Evolutionary conservation across 2,797 vertebrate species (phyloP).

Genomic region (Chelon auratus): DNA sequence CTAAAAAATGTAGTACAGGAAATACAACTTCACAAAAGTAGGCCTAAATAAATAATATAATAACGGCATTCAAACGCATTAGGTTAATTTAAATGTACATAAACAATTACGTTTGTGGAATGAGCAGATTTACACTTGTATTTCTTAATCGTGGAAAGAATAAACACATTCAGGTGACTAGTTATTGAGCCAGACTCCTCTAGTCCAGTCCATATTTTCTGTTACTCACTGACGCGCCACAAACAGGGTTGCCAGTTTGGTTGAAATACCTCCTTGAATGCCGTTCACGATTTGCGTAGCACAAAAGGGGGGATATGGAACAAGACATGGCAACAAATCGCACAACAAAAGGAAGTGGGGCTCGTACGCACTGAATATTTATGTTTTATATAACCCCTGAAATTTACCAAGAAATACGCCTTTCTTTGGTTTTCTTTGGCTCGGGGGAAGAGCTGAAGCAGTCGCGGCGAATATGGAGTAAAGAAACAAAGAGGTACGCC

Average conservation of each 20-base stretch:
- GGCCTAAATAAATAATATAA: too few species aligned
- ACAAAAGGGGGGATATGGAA: not conserved
- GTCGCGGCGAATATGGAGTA: slow-evolving; percentile 35
- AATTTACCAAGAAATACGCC: not conserved
- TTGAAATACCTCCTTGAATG: not conserved
- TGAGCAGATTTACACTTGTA: too few species aligned
- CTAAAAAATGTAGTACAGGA: too few species aligned
- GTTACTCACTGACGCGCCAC: slow-evolving; percentile 52
- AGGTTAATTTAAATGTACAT: too few species aligned
- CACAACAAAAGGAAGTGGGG: slow-evolving; percentile 69
- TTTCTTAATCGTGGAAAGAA: too few species aligned
- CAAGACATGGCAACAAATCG: slow-evolving; percentile 56
- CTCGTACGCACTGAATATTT: slow-evolving; percentile 16
- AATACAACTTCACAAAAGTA: too few species aligned
- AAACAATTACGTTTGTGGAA: too few species aligned
- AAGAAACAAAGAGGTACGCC: slow-evolving; percentile 54
- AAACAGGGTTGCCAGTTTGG: slow-evolving; percentile 71
- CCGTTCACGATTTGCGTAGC: fast-evolving
- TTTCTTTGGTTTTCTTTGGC: fast-evolving
- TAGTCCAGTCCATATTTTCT: slow-evolving; percentile 43
- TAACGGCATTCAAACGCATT: too few species aligned
- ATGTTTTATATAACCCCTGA: not conserved
- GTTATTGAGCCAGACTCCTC: not conserved
- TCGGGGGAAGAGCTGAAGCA: not conserved
- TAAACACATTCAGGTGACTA: too few species aligned